Evolutionary conservation across 2,113 vertebrate genomes (phyloP), one percentile per base, ranked within the genome.

Genomic region (Aphelocoma coerulescens): DNA sequence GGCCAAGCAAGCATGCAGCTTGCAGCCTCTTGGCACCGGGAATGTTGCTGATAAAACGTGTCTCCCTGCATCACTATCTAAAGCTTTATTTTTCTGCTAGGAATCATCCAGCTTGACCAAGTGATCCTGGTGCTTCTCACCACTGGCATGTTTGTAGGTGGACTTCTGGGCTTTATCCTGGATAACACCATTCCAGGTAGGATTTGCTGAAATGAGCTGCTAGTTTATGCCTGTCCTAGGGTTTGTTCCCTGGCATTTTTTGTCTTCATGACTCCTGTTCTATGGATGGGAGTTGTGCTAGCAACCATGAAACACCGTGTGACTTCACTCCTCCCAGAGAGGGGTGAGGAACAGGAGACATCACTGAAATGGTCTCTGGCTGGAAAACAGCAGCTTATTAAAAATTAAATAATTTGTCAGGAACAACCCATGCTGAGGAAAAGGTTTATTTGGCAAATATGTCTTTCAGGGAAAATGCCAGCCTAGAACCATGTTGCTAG

Each of bases 141-240:
- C 74, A 99, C 99, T 16, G 98, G 98, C 90, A 99, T 99, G 99
- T 99, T 99, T 96, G 98, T 99, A 1, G 99, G 99, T 26, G 99
- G 99, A 62, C 98, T 99, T 95, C 97, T 99, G 82, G 99, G 99
- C 35, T 99, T 99, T 82, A 14, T 99, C 39, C 97, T 99, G 66
- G 99, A 99, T 96, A 99, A 99, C 97, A 99, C 99, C 48, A 97
- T 99, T 87, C 99, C 99, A 93, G 99, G 99, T 99, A 98, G 94
- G 98, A 67, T 73, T 95, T 90, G 61, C 32, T 80, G 57, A 81
- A 78, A 95, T 41, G 33, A 63, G 10, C 58, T 91, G n/a, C n/a
- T 67, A 58, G 48, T 78, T 75, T 86, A 17, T 78, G 69, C 66
- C 62, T 94, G 57, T 66, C n/a, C n/a, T 63, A n/a, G 51, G 16